Conservation (phyloP, 2,113 vertebrate species). For the Illadopsis cleaveri region DNA sequence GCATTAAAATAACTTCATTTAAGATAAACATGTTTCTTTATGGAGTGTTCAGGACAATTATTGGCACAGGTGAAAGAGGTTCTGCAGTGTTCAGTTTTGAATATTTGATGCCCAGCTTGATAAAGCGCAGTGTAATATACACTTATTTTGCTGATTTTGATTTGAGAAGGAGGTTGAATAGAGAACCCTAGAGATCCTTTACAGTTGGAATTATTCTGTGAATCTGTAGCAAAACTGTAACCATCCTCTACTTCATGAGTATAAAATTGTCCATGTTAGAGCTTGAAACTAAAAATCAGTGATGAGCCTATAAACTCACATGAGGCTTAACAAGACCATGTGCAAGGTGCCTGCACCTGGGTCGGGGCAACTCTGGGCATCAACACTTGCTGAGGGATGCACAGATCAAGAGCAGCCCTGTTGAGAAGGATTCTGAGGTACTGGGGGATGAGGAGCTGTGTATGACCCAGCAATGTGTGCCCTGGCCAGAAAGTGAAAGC, state of each 20-base stretch:
- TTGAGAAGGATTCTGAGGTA: background rate
- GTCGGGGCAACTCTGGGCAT: fast-evolving
- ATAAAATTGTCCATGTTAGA: background rate
- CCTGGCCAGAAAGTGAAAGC: background rate
- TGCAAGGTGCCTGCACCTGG: background rate
- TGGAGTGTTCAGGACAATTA: background rate
- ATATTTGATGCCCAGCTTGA: background rate
- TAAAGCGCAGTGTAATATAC: background rate
- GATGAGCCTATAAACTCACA: background rate
- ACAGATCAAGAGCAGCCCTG: background rate
- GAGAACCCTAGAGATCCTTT: background rate
- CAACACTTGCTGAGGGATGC: background rate
- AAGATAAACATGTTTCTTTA: fast-evolving
- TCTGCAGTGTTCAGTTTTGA: background rate
- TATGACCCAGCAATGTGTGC: background rate
- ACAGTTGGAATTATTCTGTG: background rate
- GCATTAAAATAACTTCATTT: background rate
- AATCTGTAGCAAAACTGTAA: background rate
- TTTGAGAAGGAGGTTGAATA: background rate
- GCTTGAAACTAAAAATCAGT: background rate
- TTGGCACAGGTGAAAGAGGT: background rate
- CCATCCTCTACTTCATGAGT: background rate
- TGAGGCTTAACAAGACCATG: background rate
- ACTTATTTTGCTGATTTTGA: background rate
- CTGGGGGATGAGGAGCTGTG: background rate